A percentile compares a stretch with the other conserved stretches of the same genome.
phyloP scores from a whole-genome alignment of 2,888 invertebrate species.

The Zootermopsis nevadensis region DNA sequence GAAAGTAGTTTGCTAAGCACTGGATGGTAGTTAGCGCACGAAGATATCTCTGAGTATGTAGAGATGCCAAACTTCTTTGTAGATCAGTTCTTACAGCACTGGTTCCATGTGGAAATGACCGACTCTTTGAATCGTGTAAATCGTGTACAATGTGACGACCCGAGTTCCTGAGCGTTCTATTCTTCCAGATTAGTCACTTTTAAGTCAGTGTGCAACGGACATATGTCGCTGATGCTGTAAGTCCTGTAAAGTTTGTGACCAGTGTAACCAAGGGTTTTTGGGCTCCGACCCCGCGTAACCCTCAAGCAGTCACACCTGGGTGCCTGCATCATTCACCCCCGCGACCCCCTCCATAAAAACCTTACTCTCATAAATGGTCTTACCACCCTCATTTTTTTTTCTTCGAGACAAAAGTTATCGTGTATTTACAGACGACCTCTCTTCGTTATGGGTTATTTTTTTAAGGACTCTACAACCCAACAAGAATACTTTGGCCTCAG shows the following conservation, averaged over 20 bases:
- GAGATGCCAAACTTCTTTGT: too few relatives aligned
- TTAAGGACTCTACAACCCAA: neutral
- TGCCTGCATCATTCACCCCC: constrained; percentile 43
- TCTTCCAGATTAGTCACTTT: neutral
- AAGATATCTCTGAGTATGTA: too few relatives aligned
- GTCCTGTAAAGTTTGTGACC: neutral
- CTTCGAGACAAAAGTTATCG: constrained; percentile 47
- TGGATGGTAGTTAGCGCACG: too few relatives aligned
- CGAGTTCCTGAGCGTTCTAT: neutral
- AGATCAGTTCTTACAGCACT: too few relatives aligned
- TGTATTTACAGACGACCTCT: constrained; percentile 41
- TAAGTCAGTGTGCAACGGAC: neutral
- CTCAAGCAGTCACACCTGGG: constrained; percentile 48
- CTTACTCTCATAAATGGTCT: constrained; percentile 36
- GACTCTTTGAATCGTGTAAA: too few relatives aligned
- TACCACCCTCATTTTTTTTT: constrained; percentile 39
- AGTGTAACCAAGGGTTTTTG: constrained; percentile 5
- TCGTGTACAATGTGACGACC: too few relatives aligned
- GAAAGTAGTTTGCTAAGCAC: too few relatives aligned
- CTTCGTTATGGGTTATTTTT: neutral
- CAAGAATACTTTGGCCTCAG: neutral
- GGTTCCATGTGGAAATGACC: too few relatives aligned
- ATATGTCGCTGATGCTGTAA: neutral
- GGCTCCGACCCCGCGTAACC: constrained; percentile 21
- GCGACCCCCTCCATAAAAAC: constrained; percentile 28